These are phyloP conservation scores for Dusona sp. DNA, from an alignment of 2,888 invertebrate species.

Conservation along the genomic window DNA sequence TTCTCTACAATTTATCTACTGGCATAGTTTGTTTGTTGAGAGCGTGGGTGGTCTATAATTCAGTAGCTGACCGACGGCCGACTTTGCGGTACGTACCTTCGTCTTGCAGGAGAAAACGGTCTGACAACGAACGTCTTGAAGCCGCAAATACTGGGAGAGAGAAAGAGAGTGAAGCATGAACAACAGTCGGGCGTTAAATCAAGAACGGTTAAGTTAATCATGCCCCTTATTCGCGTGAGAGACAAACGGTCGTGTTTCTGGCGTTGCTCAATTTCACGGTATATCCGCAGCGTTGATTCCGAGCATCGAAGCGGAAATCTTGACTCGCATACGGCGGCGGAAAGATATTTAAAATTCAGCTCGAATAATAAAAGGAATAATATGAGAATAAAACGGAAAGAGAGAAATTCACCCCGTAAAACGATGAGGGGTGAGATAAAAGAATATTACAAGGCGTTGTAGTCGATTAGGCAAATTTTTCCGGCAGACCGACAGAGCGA, in stretches of 20 bases:
- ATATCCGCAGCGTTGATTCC: conserved; percentile 39
- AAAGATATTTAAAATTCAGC: conserved; percentile 46
- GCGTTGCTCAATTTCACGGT: conserved; percentile 70
- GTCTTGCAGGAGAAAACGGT: conserved; percentile 75
- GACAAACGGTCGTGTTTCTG: conserved; percentile 44
- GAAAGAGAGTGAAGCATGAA: conserved; percentile 41
- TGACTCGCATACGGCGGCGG: not conserved
- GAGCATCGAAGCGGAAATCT: conserved; percentile 53
- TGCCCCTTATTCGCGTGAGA: conserved; percentile 47
- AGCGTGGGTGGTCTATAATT: conserved; percentile 43
- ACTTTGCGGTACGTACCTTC: conserved; percentile 79
- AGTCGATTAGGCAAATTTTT: conserved; percentile 72
- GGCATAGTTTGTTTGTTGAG: not conserved
- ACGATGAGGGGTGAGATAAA: conserved; percentile 29
- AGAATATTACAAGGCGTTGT: conserved; percentile 55
- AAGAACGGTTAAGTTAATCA: conserved; percentile 74
- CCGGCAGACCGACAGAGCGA: conserved; percentile 27
- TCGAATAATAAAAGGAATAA: conserved; percentile 40
- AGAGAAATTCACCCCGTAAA: not conserved
- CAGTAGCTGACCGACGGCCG: conserved; percentile 65
- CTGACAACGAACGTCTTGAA: conserved; percentile 76
- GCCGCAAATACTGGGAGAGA: conserved; percentile 57
- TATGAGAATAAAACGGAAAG: not conserved
- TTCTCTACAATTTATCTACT: not conserved
- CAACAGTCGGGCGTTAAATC: conserved; percentile 69